Base-by-base conservation (phyloP, 2,888 invertebrate species). In the Octodonta nipae region DNA sequence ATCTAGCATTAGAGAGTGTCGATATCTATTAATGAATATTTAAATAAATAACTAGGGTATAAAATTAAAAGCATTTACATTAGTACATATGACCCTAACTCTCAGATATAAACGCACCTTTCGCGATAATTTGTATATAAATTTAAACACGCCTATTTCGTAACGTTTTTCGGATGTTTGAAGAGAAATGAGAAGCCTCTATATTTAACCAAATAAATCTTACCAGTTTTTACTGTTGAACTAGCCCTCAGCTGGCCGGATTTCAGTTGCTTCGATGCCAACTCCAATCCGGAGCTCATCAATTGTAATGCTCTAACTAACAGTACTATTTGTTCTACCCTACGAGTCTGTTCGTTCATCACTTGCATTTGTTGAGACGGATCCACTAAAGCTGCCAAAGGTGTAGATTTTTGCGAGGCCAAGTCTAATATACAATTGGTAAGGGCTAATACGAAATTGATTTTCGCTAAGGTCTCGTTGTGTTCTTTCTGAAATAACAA, bases 401-500 rank as follows among this genome's bases (percentile, higher is more conserved):
- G 85, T 2, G 81, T 78, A 33, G 81, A 77, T 47, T 82, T 72
- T n/a, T 78, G 75, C 39, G 80, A 74, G 8, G 87, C 87, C 35
- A 87, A 70, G 65, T 93, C 92, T 42, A 91, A 73, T 36, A 98
- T 81, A 58, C 93, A 91, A 59, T 92, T 93, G 43, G 91, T 91
- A 42, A 98, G 68, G 41, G 93, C 91, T 52, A 92, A 69, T 42
- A 96, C 92, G 66, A 96, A 98, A 67, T 93, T 89, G 47, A 98
- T 70, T 65, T 96, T 96, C 12, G 92, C 91, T 62, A 98, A 71
- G 27, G 89, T 92, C 61, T 92, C 91, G 67, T 91, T 92, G 67
- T 95, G 93, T 64, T 91, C 91, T 56, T 85, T 81, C 78, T 84
- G 65, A 15, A 13, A 12, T 22, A 13, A 10, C 11, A 16, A 25